These are phyloP conservation scores for Pseudomyrmex pallidus DNA, from an alignment of 1,140 invertebrate species.

Conservation along the genomic window DNA sequence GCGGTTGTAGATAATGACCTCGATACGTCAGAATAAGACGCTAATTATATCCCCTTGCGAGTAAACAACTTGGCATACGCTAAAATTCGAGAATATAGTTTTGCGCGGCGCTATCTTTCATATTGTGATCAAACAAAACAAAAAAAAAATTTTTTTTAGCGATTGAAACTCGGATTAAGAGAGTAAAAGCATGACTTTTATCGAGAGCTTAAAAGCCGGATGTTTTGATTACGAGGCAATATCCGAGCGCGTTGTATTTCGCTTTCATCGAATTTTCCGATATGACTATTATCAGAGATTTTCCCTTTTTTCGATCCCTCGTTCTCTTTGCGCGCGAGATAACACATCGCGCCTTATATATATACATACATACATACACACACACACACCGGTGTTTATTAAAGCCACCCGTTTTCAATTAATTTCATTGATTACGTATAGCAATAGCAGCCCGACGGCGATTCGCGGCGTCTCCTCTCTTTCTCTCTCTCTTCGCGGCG, in stretches of 20 bases:
- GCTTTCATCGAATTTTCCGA: conserved; percentile 51
- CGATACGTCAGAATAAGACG: neutral
- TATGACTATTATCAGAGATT: conserved; percentile 45
- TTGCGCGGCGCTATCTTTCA: conserved; percentile 11
- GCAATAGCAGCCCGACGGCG: conserved; percentile 44
- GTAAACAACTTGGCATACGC: neutral
- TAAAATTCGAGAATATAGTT: neutral
- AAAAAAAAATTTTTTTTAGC: too few species aligned
- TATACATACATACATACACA: neutral
- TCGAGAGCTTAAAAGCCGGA: conserved; percentile 29
- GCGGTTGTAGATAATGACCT: neutral
- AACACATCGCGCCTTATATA: neutral
- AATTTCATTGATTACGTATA: conserved; percentile 60
- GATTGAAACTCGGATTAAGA: neutral
- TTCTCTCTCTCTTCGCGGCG: conserved; percentile 6
- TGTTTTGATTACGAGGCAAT: conserved; percentile 35
- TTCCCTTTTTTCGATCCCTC: conserved; percentile 17
- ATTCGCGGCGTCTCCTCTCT: neutral
- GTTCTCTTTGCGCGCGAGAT: neutral
- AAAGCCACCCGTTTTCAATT: conserved; percentile 62
- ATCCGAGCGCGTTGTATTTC: conserved; percentile 15
- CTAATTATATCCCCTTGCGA: neutral
- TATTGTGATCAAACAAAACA: neutral
- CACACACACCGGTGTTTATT: conserved; percentile 49
- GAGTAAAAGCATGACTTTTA: conserved; percentile 13